Evolutionary conservation across 1,140 invertebrate genomes (phyloP).

Genomic region (Hydropsyche tenuis): DNA sequence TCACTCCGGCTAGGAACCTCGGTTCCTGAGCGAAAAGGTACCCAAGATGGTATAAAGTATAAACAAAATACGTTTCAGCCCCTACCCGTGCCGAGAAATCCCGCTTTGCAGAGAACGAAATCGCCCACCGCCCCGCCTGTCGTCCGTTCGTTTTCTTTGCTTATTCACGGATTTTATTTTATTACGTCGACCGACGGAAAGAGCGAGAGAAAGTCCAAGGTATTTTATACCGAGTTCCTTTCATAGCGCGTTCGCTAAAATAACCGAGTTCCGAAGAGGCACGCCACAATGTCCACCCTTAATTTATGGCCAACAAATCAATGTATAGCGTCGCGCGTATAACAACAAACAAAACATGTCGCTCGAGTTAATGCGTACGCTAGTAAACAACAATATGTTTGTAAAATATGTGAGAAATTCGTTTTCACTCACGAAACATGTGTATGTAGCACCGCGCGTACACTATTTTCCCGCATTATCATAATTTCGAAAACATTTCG

Average conservation of each 20-base stretch:
- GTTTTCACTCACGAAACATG: not conserved
- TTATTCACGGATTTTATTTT: conserved; percentile 50
- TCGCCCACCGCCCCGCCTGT: conserved; percentile 10
- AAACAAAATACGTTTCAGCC: conserved; percentile 35
- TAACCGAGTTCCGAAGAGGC: conserved; percentile 15
- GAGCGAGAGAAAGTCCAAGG: conserved; percentile 35
- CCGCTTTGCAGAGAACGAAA: conserved; percentile 16
- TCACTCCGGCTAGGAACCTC: not conserved
- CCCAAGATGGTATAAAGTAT: conserved; percentile 37
- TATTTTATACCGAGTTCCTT: conserved; percentile 42
- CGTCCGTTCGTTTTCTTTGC: conserved; percentile 43
- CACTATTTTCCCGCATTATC: not conserved
- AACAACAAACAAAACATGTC: conserved; percentile 18
- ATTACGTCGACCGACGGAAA: conserved; percentile 42
- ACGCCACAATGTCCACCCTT: conserved; percentile 11
- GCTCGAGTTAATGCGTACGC: not conserved
- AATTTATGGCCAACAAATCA: conserved; percentile 25
- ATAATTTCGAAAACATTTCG: not conserved
- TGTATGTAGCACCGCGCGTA: not conserved
- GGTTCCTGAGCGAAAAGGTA: conserved; percentile 14
- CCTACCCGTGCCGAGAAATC: not conserved
- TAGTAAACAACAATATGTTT: conserved; percentile 23
- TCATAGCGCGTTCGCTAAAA: conserved; percentile 4
- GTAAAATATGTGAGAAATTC: conserved; percentile 19
- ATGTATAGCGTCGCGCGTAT: not conserved